Percentiles rank a stretch among this genome's conserved stretches.
Evolutionary conservation across 2,888 invertebrate genomes (phyloP).

Genomic region (Drosophila putrida): DNA sequence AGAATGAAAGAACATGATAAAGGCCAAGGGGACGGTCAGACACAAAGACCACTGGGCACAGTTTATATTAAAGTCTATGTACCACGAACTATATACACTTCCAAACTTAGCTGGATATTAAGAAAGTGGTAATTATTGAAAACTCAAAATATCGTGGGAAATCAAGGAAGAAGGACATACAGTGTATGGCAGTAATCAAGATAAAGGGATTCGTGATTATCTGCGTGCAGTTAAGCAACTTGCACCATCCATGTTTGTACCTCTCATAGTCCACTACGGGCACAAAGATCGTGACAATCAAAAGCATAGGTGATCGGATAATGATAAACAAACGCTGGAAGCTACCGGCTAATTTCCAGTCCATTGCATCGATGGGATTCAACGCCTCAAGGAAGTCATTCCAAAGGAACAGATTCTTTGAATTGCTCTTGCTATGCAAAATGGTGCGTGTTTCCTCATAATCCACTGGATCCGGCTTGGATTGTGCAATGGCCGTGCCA

Average conservation of each 20-base stretch:
- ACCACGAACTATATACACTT: slow-evolving; percentile 17
- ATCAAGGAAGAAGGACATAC: slow-evolving; percentile 46
- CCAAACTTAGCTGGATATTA: slow-evolving; percentile 28
- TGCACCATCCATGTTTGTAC: slow-evolving; percentile 80
- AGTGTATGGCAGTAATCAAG: slow-evolving; percentile 27
- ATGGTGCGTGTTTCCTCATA: slow-evolving; percentile 2
- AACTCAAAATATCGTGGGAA: background rate
- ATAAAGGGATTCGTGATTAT: slow-evolving; percentile 61
- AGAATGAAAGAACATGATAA: slow-evolving; percentile 29
- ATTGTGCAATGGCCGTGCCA: background rate
- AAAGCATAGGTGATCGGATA: slow-evolving; percentile 53
- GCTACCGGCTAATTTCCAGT: slow-evolving; percentile 53
- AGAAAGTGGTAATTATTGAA: background rate
- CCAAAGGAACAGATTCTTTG: slow-evolving; percentile 41
- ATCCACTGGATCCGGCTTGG: slow-evolving; percentile 12
- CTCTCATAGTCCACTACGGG: slow-evolving; percentile 72
- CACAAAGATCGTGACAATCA: slow-evolving; percentile 49
- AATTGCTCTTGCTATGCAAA: slow-evolving; percentile 23
- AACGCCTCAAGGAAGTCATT: slow-evolving; percentile 59
- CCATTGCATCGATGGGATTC: slow-evolving; percentile 55
- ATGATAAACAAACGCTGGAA: slow-evolving; percentile 20
- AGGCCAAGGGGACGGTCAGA: slow-evolving; percentile 49
- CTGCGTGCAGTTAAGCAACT: slow-evolving; percentile 77
- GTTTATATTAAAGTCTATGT: background rate
- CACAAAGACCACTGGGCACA: slow-evolving; percentile 43